Percentiles rank a stretch among this genome's conserved stretches.
Conservation (phyloP, 2,888 invertebrate genomes). For the Microdon myrmicae region DNA sequence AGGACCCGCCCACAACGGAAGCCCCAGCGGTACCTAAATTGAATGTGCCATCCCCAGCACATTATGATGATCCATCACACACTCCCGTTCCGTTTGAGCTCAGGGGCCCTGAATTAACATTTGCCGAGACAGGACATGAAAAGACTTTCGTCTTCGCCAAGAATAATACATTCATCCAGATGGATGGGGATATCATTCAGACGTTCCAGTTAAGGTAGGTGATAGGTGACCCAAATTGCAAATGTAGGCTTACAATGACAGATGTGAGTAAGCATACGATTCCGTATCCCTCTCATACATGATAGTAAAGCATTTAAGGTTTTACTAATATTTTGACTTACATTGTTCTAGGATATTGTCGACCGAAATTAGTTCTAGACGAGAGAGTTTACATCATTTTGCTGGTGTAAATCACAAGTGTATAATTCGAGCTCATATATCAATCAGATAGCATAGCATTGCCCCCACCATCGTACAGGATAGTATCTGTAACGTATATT, state of each 20-base stretch:
- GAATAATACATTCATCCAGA: constrained; percentile 89
- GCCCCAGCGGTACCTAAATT: constrained; percentile 58
- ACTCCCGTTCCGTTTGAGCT: constrained; percentile 79
- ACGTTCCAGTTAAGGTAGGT: constrained; percentile 87
- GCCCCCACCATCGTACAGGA: background rate
- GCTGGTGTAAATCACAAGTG: background rate
- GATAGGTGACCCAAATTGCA: too few relatives aligned
- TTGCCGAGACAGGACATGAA: constrained; percentile 85
- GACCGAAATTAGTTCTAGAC: too few relatives aligned
- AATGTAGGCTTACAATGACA: background rate
- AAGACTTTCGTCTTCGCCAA: constrained; percentile 93
- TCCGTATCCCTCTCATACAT: background rate
- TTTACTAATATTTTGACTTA: too few relatives aligned
- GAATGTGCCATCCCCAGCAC: constrained; percentile 57
- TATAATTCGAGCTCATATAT: background rate
- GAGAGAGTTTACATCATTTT: background rate
- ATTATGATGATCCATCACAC: constrained; percentile 56
- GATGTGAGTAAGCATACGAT: background rate
- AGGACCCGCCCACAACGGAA: constrained; percentile 68
- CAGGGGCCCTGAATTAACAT: constrained; percentile 82
- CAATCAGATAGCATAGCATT: background rate
- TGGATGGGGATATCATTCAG: constrained; percentile 90
- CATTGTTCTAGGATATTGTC: too few relatives aligned
- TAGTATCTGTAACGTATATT: background rate
- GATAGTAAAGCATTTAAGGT: too few relatives aligned